Conservation (phyloP, 2,797 vertebrate genomes). For the Pygocentrus nattereri region DNA sequence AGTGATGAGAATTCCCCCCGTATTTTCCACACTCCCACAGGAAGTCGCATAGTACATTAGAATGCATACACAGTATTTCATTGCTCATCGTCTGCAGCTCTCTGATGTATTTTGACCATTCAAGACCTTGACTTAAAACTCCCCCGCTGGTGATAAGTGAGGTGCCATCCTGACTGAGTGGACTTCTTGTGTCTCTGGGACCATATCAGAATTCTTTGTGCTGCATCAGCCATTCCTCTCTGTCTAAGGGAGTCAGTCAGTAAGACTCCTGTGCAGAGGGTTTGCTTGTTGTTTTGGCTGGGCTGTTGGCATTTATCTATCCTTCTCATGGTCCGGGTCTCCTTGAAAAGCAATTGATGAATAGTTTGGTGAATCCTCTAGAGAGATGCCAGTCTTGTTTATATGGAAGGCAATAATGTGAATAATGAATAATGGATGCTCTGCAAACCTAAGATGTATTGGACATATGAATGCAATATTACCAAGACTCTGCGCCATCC, state of each 20-base stretch:
- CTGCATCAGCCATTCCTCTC: constrained; percentile 65
- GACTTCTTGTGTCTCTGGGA: constrained; percentile 32
- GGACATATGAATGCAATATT: constrained; percentile 17
- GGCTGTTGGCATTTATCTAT: constrained; percentile 42
- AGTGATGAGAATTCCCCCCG: not conserved
- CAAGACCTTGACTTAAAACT: constrained; percentile 20
- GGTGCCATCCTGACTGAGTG: constrained; percentile 36
- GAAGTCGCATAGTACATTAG: not conserved
- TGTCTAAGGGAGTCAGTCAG: constrained; percentile 45
- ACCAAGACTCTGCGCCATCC: not conserved
- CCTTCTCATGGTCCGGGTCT: constrained; percentile 9
- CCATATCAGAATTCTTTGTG: constrained; percentile 64
- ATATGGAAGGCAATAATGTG: constrained; percentile 20
- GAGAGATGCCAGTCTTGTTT: constrained; percentile 23
- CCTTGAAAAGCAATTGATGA: constrained; percentile 42
- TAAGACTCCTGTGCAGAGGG: not conserved
- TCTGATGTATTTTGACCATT: constrained; percentile 17
- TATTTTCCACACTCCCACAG: not conserved
- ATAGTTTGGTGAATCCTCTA: constrained; percentile 27
- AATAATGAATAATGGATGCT: constrained; percentile 33
- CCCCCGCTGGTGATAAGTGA: constrained; percentile 24
- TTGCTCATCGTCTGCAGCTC: not conserved
- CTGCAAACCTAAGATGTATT: constrained; percentile 10
- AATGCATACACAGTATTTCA: not conserved
- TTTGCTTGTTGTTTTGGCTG: constrained; percentile 44